Base-by-base conservation (phyloP, 2,797 vertebrate genomes). In the Chiroxiphia lanceolata region DNA sequence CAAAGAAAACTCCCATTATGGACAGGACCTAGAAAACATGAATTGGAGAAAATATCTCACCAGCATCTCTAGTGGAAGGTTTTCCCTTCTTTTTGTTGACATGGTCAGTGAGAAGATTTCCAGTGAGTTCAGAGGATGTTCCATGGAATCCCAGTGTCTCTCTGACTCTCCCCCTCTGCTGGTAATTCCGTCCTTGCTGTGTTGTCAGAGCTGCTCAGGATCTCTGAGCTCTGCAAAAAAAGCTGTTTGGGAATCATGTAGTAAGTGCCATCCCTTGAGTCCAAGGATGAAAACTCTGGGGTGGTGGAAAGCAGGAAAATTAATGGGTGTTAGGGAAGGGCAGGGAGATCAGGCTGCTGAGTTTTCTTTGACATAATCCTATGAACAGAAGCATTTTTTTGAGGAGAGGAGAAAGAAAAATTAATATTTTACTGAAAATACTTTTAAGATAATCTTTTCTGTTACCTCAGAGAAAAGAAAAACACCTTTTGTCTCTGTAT, bases 1-100 rank as follows among this genome's bases (percentile, higher is more conserved):
- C 27, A 15, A 50, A 59, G 76, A 27, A 57, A 64, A 65, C 9
- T 21, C 56, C 10, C 53, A 26, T 3, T 50, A 26, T 17, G n/a
- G 31, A 13, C 48, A 45, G 29, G 26, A 47, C 20, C 10, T 54
- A 29, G 44, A 21, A 91, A 72, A 34, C 0, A 0, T 4, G 31
- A 74, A 23, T 7, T 42, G 40, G 34, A 69, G 70, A 84, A 94
- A 82, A 79, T 9, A 4, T 2, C 36, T 10, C 33, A 27, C 9
- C 51, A 76, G 29, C 0, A 0, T 51, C 22, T 47, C 13, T 10
- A 17, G 25, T 7, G 29, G 65, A 72, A 88, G 36, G 21, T 1
- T 89, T 84, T 54, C 33, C 29, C 12, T 79, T 54, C 3, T 36
- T 48, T 79, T 59, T 34, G 7, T 48, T 26, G 50, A 25, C 23